Base-by-base conservation (phyloP, 2,888 invertebrate species). In the Tillus elongatus region DNA sequence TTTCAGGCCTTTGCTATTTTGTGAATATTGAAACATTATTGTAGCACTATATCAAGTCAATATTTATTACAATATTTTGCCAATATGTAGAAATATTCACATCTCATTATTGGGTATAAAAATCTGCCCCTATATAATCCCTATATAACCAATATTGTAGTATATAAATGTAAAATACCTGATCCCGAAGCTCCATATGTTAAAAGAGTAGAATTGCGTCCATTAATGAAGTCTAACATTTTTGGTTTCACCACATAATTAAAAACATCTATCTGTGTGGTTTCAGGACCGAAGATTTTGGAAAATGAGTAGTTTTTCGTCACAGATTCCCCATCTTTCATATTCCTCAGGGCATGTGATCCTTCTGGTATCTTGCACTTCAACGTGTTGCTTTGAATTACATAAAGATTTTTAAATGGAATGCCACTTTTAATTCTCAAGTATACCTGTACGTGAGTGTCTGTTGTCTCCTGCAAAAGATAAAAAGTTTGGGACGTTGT, bases 151-250 rank as follows among this genome's bases (percentile, higher is more conserved):
- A n/a, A n/a, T n/a, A n/a, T n/a, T n/a, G n/a, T n/a, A n/a, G n/a
- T n/a, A n/a, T n/a, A n/a, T n/a, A n/a, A n/a, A n/a, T n/a, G n/a
- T n/a, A n/a, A n/a, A n/a, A n/a, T 90, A 13, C 93, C 93, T 0
- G 91, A 86, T 37, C 88, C 88, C 0, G 88, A 90, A 0, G 88
- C 83, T 4, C 93, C 93, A 60, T 92, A 92, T 0, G 85, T 81
- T 46, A 93, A 77, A 0, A 93, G 67, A 0, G 86, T 79, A 37
- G 80, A 79, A 61, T 79, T 86, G 42, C 80, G 75, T 0, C 88
- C 77, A 3, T 74, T 60, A 15, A 63, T 53, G 43, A 61, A 61
- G 33, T 49, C 40, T 3, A 59, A 30, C 3, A 62, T 41, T 42
- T 56, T 58, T 4, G 45, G 44, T 42, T 57, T 59, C 6, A 63